Conservation (phyloP, 2,888 invertebrate genomes). For the Lasioglossum vierecki region DNA sequence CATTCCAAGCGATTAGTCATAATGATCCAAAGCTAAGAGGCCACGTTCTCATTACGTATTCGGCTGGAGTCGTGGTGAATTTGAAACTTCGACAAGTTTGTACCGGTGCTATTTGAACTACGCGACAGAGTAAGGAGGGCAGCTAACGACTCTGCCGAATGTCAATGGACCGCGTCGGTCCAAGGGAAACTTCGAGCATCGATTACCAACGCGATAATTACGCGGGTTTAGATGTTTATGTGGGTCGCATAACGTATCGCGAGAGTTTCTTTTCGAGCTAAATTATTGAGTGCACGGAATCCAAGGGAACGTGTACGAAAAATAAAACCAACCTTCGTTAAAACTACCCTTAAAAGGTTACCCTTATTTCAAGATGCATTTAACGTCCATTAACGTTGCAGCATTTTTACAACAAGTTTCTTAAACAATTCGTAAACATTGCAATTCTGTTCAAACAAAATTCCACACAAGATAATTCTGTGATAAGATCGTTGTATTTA, state of each 20-base stretch:
- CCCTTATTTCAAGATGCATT: neutral
- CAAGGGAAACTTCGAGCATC: slow-evolving; percentile 62
- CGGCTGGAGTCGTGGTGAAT: slow-evolving; percentile 57
- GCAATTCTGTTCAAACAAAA: neutral
- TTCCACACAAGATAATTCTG: neutral
- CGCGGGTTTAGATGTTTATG: slow-evolving; percentile 31
- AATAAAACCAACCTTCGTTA: neutral
- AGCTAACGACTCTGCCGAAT: slow-evolving; percentile 51
- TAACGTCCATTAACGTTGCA: neutral
- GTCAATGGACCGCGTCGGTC: slow-evolving; percentile 62
- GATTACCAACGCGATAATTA: slow-evolving; percentile 68
- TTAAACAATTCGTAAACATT: neutral
- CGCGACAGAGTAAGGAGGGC: slow-evolving; percentile 41
- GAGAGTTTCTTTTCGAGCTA: neutral
- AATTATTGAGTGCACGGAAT: neutral
- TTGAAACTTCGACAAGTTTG: slow-evolving; percentile 69
- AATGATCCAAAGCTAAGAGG: slow-evolving; percentile 63
- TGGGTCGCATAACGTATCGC: neutral
- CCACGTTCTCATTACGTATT: slow-evolving; percentile 72
- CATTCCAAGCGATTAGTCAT: slow-evolving; percentile 70
- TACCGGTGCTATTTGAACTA: slow-evolving; percentile 63
- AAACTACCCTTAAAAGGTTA: neutral
- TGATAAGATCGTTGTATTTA: neutral
- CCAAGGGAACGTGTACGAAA: neutral
- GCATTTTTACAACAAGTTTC: neutral